phyloP scores from a whole-genome alignment of 2,888 invertebrate genomes.

The Candidula unifasciata region DNA sequence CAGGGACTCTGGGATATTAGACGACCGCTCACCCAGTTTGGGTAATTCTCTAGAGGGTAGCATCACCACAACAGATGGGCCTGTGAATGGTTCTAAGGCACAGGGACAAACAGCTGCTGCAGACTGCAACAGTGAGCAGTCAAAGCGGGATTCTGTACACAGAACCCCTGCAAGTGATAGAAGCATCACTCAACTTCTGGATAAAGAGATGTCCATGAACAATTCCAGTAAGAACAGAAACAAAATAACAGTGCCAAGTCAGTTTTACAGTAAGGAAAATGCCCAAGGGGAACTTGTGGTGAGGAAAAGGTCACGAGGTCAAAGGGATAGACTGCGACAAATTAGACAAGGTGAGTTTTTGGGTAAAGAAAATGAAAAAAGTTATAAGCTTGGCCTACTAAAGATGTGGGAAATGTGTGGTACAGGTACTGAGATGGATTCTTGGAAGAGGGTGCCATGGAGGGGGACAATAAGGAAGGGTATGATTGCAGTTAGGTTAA shows the following conservation, averaged over 20 bases:
- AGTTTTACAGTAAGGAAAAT: constrained; percentile 46
- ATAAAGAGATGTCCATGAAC: constrained; percentile 12
- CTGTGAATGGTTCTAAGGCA: constrained; percentile 25
- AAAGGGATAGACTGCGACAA: constrained; percentile 54
- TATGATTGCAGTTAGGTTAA: too few relatives aligned
- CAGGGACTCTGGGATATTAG: constrained; percentile 50
- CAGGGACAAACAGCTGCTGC: not conserved
- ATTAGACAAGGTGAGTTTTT: constrained; percentile 53
- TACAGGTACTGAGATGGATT: too few relatives aligned
- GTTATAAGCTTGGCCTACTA: too few relatives aligned
- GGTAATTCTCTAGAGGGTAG: constrained; percentile 48
- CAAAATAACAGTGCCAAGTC: constrained; percentile 42
- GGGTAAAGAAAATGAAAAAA: too few relatives aligned
- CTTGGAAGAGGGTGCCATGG: too few relatives aligned
- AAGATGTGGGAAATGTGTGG: too few relatives aligned
- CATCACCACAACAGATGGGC: constrained; percentile 40
- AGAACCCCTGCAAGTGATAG: constrained; percentile 5
- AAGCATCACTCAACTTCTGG: not conserved
- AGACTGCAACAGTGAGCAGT: not conserved
- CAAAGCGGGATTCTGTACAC: not conserved
- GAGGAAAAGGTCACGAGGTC: constrained; percentile 53
- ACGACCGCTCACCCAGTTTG: constrained; percentile 47
- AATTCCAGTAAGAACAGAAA: not conserved
- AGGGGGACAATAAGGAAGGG: too few relatives aligned
- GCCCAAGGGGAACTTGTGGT: constrained; percentile 47